Evolutionary conservation across 2,113 vertebrate genomes (phyloP), one percentile per base, ranked within the genome.

Genomic region (Nettapus auritus): DNA sequence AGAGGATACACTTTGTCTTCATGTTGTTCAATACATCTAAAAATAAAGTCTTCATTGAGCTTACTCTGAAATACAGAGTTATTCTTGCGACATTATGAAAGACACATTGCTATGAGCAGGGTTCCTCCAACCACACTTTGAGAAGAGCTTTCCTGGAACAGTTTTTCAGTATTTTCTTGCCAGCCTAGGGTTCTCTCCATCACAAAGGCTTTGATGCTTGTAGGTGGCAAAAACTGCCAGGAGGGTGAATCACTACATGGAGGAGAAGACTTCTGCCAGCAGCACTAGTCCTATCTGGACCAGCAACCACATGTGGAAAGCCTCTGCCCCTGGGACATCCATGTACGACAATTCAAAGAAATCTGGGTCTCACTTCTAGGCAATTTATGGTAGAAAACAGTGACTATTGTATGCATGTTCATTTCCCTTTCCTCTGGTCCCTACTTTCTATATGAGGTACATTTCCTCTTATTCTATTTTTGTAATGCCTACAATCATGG

Each of bases 391-490:
- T 64, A 94, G 40, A 76, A 78, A 94, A n/a, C 26, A 81, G 19
- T 10, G 46, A 71, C 57, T 56, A 11, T 80, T 95, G 75, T 69
- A 73, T 88, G 91, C 94, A 82, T 26, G 13, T 93, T 82, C 22
- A 80, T 82, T 95, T 94, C 82, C 75, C 62, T 80, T 91, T 91
- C 59, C 28, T 88, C 75, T 66, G 60, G 57, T 68, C 62, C 13
- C 23, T 91, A 42, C n/a, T 81, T 81, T 77, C 80, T 83, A 36
- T 34, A 52, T 0, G 3, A 84, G 5, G 31, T 14, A 64, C 7
- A 28, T 91, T 94, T 95, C 82, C 78, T 71, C 85, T 93, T 89
- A 38, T n/a, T 91, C 78, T 89, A 44, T 80, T 93, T 94, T 70
- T 70, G 62, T 33, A 60, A 71, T 12, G 68, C 11, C 53, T 85